phyloP scores from a whole-genome alignment of 2,113 vertebrate species.

The Amphiprion ocellaris region DNA sequence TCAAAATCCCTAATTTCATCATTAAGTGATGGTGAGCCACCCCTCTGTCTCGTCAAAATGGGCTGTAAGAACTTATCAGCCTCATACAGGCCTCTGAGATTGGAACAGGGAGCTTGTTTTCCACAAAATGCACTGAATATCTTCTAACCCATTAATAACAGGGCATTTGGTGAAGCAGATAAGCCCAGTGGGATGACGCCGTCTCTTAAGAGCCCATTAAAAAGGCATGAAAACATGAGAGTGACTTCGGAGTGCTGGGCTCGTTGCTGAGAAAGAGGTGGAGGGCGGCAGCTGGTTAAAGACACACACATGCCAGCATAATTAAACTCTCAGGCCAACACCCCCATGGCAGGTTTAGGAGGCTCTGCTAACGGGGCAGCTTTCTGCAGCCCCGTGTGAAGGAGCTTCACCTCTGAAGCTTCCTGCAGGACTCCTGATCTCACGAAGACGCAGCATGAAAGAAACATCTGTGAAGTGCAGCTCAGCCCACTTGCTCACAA shows the following conservation, averaged over 20 bases:
- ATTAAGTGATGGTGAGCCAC: not conserved
- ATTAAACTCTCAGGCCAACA: conserved; percentile 50
- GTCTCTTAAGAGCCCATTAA: conserved; percentile 72
- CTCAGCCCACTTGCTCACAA: conserved; percentile 26
- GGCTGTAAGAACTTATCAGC: conserved; percentile 7
- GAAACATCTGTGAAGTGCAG: conserved; percentile 63
- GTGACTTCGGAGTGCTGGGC: conserved; percentile 42
- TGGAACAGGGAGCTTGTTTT: conserved; percentile 34
- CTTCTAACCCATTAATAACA: conserved; percentile 37
- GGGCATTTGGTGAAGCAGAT: conserved; percentile 45
- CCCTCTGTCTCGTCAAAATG: not conserved
- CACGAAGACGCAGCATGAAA: conserved; percentile 54
- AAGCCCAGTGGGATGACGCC: conserved; percentile 53
- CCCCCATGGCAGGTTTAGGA: conserved; percentile 52
- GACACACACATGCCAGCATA: conserved; percentile 16
- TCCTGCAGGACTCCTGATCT: conserved; percentile 54
- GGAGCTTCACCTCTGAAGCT: conserved; percentile 28
- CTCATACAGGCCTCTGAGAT: not conserved
- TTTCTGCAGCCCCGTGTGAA: conserved; percentile 57
- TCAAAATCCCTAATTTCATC: not conserved
- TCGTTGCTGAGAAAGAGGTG: conserved; percentile 51
- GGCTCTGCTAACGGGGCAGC: conserved; percentile 37
- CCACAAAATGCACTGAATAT: conserved; percentile 8
- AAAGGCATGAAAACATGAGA: conserved; percentile 57
- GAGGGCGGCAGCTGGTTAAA: conserved; percentile 60